These are phyloP conservation scores for Leptopilina myrica DNA, from an alignment of 2,888 invertebrate genomes.

Conservation along the genomic window DNA sequence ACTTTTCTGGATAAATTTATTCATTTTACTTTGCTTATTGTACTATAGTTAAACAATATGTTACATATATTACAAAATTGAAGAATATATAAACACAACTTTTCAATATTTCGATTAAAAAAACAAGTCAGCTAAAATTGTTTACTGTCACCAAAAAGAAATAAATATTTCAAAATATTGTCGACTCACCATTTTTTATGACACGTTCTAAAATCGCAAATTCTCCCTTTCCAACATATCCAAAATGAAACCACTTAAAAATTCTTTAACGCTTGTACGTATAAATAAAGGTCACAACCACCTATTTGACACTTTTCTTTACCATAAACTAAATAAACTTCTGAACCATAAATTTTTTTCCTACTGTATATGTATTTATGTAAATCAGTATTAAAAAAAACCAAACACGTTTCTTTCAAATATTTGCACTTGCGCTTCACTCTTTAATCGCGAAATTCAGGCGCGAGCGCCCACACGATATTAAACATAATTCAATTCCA, in stretches of 20 bases:
- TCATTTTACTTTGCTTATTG: no score
- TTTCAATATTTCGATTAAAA: no score
- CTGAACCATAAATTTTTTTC: not conserved
- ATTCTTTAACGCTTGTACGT: not conserved
- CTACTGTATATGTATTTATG: no score
- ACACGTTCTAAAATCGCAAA: constrained; percentile 31
- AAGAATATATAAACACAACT: no score
- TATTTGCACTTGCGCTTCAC: constrained; percentile 16
- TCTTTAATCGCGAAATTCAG: not conserved
- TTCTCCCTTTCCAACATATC: constrained; percentile 21
- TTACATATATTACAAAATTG: no score
- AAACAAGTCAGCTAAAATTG: no score
- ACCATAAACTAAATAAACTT: not conserved
- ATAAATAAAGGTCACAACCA: constrained; percentile 4
- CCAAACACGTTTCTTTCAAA: not conserved
- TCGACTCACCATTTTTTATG: constrained; percentile 29
- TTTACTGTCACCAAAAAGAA: not conserved
- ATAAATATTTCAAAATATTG: not conserved
- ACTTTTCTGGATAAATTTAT: no score
- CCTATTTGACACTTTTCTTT: constrained; percentile 7
- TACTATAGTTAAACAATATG: no score
- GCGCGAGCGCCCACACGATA: constrained; percentile 21
- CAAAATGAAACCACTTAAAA: not conserved
- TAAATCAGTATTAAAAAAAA: not conserved
- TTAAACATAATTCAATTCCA: constrained; percentile 2